Evolutionary conservation across 2,797 vertebrate species (phyloP).

Genomic region (Eulemur mongoz): DNA sequence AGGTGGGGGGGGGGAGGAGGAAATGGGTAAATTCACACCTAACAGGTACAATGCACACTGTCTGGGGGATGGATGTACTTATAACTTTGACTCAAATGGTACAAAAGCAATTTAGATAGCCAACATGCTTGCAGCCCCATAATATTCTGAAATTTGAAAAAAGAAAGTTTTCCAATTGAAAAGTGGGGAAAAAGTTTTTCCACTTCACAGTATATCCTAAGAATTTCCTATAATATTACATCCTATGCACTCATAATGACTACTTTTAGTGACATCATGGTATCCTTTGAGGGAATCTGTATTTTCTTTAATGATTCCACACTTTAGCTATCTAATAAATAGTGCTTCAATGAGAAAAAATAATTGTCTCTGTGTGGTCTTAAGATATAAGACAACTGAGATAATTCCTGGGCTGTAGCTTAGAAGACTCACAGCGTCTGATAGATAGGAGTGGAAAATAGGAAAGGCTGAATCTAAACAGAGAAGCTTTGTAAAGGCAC

Average conservation of each 20-base stretch:
- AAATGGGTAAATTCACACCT: no score
- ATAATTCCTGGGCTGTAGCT: neutral
- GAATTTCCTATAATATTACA: neutral
- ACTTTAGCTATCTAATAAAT: conserved; percentile 26
- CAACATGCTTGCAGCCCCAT: no score
- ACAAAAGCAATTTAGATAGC: no score
- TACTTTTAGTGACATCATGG: neutral
- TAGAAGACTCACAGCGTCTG: neutral
- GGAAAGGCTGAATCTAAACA: neutral
- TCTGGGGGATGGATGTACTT: no score
- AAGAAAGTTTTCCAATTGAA: neutral
- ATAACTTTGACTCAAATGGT: no score
- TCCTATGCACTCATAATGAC: neutral
- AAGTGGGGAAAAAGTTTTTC: neutral
- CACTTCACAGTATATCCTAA: neutral
- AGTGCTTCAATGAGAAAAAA: neutral
- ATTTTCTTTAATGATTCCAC: neutral
- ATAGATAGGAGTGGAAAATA: neutral
- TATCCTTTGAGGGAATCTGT: neutral
- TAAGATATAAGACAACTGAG: neutral
- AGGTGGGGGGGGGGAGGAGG: no score
- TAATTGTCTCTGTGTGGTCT: neutral
- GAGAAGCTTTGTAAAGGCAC: no score
- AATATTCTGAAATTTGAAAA: no score
- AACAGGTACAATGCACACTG: no score